Evolutionary conservation across 1,140 invertebrate species (phyloP), one percentile per base, ranked within the genome.

Genomic region (Octopus sinensis): DNA sequence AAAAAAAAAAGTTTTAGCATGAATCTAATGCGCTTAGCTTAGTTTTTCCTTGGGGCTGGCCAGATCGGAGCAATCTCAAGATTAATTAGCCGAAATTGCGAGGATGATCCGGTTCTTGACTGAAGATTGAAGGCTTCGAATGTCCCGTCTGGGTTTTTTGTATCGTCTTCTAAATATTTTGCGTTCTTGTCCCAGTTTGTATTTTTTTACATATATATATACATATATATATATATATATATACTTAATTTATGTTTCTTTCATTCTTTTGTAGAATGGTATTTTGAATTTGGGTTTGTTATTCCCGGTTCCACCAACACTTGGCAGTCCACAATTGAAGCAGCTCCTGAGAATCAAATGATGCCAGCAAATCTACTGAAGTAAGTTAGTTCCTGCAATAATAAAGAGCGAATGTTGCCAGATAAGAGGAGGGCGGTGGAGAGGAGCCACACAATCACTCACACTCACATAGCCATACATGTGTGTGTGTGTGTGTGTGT

Each of bases 341-440:
- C 98, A 62, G 98, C 98, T 0, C 98, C 98, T 4, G 98, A 99
- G 91, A 98, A 96, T 83, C 97, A 99, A 92, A 99, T 99, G 98
- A 98, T 99, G 96, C 98, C 98, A 73, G 97, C 98, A 4, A 97
- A 96, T 91, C 93, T 99, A 84, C 92, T 99, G 84, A 99, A 97
- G 95, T 96, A 93, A 92, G 91, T 89, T 0, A n/a, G 17, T 13
- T 17, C 30, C 30, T 43, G 30, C 30, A 53, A 53, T 43, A 51
- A 10, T 78, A 30, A 4, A 6, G 9, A 78, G 12, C 43, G 6
- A 17, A 3, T 6, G 23, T 51, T n/a, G 53, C 54, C 23, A 62
- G 12, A 7, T 6, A 52, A 17, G 71, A 51, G 52, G 13, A 2
- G 68, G 68, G 12, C 52, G n/a, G n/a, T 17, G 53, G 54, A n/a